These are phyloP conservation scores for Dioctria linearis DNA, from an alignment of 2,888 invertebrate species.

Conservation along the genomic window DNA sequence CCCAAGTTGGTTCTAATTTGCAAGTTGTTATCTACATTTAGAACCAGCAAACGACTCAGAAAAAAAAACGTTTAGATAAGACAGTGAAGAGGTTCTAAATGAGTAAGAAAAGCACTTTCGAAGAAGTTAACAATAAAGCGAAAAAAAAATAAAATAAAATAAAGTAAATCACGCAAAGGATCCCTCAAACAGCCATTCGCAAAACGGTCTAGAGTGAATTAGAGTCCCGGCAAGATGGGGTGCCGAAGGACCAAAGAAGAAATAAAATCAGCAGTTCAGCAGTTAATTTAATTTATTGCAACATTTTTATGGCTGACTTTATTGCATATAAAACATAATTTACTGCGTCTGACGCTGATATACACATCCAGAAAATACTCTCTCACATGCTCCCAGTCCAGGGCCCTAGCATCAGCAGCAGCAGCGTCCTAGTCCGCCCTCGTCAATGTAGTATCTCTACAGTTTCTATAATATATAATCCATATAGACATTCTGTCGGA, in stretches of 20 bases:
- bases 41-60: conserved; percentile 54
- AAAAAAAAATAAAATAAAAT: conserved; percentile 18
- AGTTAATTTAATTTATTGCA: conserved; percentile 72
- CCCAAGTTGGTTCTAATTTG: conserved; percentile 46
- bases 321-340: conserved; percentile 72
- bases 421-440: conserved; percentile 7
- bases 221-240: conserved; percentile 4
- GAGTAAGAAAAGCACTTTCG: conserved; percentile 53
- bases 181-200: conserved; percentile 45
- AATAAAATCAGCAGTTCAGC: conserved; percentile 70
- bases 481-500: too few relatives aligned
- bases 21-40: conserved; percentile 51
- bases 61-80: conserved; percentile 58
- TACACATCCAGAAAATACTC: conserved; percentile 51
- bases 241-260: conserved; percentile 56
- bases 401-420: not conserved
- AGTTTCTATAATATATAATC: too few relatives aligned
- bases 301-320: conserved; percentile 72
- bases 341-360: conserved; percentile 66
- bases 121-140: conserved; percentile 45
- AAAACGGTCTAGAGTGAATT: conserved; percentile 42
- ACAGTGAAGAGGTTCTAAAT: conserved; percentile 54
- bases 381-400: conserved; percentile 16
- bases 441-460: not conserved
- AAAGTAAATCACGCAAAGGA: conserved; percentile 47